Base-by-base conservation (phyloP, 2,797 vertebrate species). In the Etheostoma perlongum region DNA sequence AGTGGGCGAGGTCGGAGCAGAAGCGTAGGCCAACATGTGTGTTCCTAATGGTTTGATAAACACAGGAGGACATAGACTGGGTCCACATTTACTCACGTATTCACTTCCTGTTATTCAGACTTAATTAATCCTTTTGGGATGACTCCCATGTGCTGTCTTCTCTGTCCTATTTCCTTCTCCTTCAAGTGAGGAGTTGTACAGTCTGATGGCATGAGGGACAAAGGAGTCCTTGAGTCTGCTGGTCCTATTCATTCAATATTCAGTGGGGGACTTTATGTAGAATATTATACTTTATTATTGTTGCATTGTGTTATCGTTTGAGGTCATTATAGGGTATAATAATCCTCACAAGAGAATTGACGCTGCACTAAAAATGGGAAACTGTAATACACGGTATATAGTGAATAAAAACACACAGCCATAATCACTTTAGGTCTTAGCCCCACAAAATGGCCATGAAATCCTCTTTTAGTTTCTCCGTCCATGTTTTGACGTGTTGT, bases 301-400 rank as follows among this genome's bases (percentile, higher is more conserved):
- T 53, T 46, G 21, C 18, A 21, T 30, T 16, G 12, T 36, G 9
- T 12, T 44, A 23, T 57, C 1, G 48, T 40, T 7, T 62, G 40
- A 54, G 5, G 9, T 11, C 14, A 10, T 14, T 30, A 0, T 19
- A 18, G 6, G 4, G 2, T 14, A 11, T 49, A 25, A 21, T 6
- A 19, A 36, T 67, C 25, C 15, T 75, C 18, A 14, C 5, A 11
- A 25, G 42, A 33, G 2, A 11, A 18, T 3, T 2, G 19, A 53
- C n/a, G 15, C 3, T 4, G 7, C 42, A 33, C 7, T 42, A 2
- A n/a, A 42, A 42, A 40, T 7, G 9, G 30, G 27, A 44, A 19
- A 14, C 10, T 14, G 21, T 10, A 1, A 27, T 4, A 12, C 4
- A 4, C 23, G 15, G 2, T 6, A 11, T n/a, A 8, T 0, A 33